Evolutionary conservation across 2,888 invertebrate species (phyloP).

Genomic region (Drosophila algonquin): DNA sequence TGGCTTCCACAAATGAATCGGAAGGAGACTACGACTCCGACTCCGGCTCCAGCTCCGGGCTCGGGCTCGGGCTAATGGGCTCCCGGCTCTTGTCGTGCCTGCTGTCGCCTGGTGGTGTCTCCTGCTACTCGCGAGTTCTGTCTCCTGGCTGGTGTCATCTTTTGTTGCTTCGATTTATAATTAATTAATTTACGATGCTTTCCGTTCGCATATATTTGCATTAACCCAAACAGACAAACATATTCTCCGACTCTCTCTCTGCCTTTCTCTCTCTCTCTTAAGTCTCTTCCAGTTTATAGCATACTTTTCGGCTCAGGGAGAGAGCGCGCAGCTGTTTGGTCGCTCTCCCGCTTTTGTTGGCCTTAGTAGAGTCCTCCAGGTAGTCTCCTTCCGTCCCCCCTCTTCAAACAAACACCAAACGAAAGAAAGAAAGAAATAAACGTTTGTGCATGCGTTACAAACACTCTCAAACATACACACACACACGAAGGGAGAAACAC

Average conservation of each 20-base stretch:
- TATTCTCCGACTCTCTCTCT: not conserved
- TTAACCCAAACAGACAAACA: constrained; percentile 18
- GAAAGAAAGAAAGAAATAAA: constrained; percentile 43
- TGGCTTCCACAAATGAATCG: not conserved
- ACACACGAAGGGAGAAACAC: constrained; percentile 29
- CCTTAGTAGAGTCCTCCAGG: not conserved
- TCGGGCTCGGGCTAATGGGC: not conserved
- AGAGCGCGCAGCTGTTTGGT: constrained; percentile 44
- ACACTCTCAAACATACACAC: constrained; percentile 30
- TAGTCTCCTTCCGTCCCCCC: constrained; percentile 32
- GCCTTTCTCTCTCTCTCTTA: constrained; percentile 1
- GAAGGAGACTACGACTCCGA: not conserved
- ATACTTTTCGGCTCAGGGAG: constrained; percentile 48
- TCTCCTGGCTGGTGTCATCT: constrained; percentile 10
- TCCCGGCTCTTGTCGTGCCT: not conserved
- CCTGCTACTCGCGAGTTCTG: not conserved
- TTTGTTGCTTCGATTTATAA: constrained; percentile 52
- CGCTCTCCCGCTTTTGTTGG: constrained; percentile 10
- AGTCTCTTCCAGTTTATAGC: constrained; percentile 72
- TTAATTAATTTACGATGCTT: constrained; percentile 65
- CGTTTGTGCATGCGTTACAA: constrained; percentile 69
- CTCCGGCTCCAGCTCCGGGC: not conserved
- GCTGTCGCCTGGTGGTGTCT: constrained; percentile 1
- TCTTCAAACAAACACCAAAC: constrained; percentile 58
- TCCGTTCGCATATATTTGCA: constrained; percentile 39